These are phyloP conservation scores for Hyalella azteca DNA, from an alignment of 2,888 invertebrate genomes.

Conservation along the genomic window DNA sequence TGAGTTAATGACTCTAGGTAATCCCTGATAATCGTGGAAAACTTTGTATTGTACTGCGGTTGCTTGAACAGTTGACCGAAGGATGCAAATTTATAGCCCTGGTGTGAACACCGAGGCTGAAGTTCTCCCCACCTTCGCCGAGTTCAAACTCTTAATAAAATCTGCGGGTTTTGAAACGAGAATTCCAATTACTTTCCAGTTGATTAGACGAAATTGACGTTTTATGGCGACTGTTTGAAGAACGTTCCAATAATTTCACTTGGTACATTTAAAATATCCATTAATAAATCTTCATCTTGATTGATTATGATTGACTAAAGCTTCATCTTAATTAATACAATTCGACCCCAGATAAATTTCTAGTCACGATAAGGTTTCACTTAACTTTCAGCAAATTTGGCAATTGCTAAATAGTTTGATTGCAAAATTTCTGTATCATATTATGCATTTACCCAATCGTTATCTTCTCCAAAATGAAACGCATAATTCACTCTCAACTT, in stretches of 20 bases:
- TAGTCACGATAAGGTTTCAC: background rate
- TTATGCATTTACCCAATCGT: background rate
- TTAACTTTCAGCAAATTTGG: background rate
- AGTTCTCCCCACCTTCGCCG: no score
- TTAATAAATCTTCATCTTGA: background rate
- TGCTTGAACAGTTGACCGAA: background rate
- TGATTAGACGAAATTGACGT: no score
- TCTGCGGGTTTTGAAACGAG: no score
- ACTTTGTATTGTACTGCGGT: background rate
- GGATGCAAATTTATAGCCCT: background rate
- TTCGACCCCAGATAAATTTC: background rate
- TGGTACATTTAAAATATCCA: background rate
- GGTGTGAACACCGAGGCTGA: no score
- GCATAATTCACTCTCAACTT: background rate
- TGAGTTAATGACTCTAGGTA: background rate
- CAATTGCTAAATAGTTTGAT: background rate
- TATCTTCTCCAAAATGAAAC: background rate
- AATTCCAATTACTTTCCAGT: no score
- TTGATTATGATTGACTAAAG: background rate
- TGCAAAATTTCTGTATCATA: no score
- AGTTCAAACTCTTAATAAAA: no score
- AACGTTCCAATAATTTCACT: no score
- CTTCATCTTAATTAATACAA: background rate
- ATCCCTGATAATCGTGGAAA: background rate
- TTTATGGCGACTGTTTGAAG: no score